Conservation (phyloP, 2,797 vertebrate species). For the Onychomys torridus region DNA sequence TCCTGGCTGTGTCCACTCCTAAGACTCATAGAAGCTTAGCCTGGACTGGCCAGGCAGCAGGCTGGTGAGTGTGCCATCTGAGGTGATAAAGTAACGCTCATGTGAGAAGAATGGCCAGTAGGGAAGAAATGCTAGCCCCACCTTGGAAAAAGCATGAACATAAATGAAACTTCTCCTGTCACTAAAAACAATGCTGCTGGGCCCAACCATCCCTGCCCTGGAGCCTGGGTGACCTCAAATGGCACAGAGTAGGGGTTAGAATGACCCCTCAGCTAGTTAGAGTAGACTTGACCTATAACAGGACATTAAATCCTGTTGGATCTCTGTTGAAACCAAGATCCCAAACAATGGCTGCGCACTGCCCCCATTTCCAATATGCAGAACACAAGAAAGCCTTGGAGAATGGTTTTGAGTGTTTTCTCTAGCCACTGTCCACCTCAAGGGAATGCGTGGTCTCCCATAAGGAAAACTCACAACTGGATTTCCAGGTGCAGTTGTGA, state of each 20-base stretch:
- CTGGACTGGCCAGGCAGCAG: not conserved
- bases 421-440: not conserved
- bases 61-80: not conserved
- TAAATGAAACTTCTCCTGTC: slow-evolving; percentile 39
- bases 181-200: not conserved
- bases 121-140: not conserved
- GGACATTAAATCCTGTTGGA: not conserved
- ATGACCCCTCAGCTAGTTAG: not conserved
- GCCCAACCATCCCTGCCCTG: not conserved
- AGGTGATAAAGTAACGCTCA: not conserved
- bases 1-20: not conserved
- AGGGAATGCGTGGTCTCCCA: not conserved
- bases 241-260: not conserved
- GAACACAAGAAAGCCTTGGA: not conserved
- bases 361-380: not conserved
- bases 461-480: not conserved
- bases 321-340: not conserved
- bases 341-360: not conserved
- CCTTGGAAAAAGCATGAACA: slow-evolving; percentile 44
- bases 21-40: not conserved
- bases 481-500: not conserved
- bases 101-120: not conserved
- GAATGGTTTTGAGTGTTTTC: slow-evolving; percentile 8
- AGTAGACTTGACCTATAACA: not conserved
- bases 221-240: not conserved